Conservation (phyloP, 2,797 vertebrate genomes). For the Taeniopygia guttata region DNA sequence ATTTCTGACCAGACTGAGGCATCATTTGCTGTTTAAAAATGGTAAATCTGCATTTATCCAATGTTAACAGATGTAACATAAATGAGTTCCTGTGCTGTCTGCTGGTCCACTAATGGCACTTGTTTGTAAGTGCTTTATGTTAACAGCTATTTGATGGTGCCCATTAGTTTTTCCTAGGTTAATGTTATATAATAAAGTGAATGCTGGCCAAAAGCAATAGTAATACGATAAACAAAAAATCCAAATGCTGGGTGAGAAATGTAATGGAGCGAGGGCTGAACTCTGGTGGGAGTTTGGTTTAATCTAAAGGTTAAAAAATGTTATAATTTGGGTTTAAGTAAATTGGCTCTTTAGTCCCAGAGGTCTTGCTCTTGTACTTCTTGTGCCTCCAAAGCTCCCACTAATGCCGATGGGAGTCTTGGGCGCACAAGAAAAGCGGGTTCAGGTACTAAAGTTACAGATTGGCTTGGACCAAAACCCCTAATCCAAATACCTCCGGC, state of each 20-base stretch:
- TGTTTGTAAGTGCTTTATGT: constrained; percentile 70
- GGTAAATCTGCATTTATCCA: constrained; percentile 60
- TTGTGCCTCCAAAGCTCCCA: constrained; percentile 59
- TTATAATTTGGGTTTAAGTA: constrained; percentile 68
- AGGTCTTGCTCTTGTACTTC: constrained; percentile 54
- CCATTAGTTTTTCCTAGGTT: constrained; percentile 64
- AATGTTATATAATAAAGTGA: constrained; percentile 64
- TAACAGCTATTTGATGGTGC: constrained; percentile 71
- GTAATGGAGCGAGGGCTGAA: constrained; percentile 26
- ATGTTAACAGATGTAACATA: constrained; percentile 15
- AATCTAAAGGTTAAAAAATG: constrained; percentile 65
- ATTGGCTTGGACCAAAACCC: constrained; percentile 67
- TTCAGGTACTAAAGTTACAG: constrained; percentile 71
- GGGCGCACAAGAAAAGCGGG: constrained; percentile 49
- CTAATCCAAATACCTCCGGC: constrained; percentile 64
- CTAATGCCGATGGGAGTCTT: constrained; percentile 62
- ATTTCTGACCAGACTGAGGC: neutral
- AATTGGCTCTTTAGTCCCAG: constrained; percentile 59
- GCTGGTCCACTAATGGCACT: constrained; percentile 61
- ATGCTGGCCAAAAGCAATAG: constrained; percentile 55
- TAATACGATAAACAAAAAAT: constrained; percentile 56
- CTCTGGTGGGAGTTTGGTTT: constrained; percentile 63
- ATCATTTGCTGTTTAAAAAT: neutral
- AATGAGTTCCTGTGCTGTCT: constrained; percentile 63
- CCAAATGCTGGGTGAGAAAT: constrained; percentile 44